These are phyloP conservation scores for Apotomis betuletana DNA, from an alignment of 2,888 invertebrate genomes.

Conservation along the genomic window DNA sequence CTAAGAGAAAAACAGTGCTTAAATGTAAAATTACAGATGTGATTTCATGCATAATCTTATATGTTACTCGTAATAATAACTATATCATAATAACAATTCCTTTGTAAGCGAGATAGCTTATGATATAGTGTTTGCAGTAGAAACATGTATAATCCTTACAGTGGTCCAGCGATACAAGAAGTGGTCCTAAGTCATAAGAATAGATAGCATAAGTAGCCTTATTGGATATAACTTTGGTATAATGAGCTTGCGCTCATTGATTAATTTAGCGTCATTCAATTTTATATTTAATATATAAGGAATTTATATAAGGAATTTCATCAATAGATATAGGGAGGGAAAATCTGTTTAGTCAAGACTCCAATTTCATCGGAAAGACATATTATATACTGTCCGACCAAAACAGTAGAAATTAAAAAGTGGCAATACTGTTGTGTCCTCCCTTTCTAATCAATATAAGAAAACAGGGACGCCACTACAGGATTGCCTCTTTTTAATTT, in stretches of 20 bases:
- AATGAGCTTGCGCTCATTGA: not conserved
- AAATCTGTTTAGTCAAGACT: no score
- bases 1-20: slow-evolving; percentile 34
- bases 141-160: slow-evolving; percentile 37
- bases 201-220: slow-evolving; percentile 19
- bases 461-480: no score
- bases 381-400: no score
- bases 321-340: no score
- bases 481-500: no score
- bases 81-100: slow-evolving; percentile 16
- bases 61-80: slow-evolving; percentile 7
- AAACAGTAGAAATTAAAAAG: no score
- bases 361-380: no score
- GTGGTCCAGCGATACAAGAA: slow-evolving; percentile 48
- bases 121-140: not conserved
- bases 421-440: no score
- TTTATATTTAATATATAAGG: not conserved
- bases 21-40: slow-evolving; percentile 32
- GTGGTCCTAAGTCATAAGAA: slow-evolving; percentile 53
- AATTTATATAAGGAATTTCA: not conserved
- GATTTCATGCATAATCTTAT: slow-evolving; percentile 36
- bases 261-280: not conserved
- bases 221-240: slow-evolving; percentile 5
- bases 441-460: no score
- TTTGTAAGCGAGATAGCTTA: slow-evolving; percentile 8